Conservation (phyloP, 2,797 vertebrate species). For the Rousettus madagascariensis region DNA sequence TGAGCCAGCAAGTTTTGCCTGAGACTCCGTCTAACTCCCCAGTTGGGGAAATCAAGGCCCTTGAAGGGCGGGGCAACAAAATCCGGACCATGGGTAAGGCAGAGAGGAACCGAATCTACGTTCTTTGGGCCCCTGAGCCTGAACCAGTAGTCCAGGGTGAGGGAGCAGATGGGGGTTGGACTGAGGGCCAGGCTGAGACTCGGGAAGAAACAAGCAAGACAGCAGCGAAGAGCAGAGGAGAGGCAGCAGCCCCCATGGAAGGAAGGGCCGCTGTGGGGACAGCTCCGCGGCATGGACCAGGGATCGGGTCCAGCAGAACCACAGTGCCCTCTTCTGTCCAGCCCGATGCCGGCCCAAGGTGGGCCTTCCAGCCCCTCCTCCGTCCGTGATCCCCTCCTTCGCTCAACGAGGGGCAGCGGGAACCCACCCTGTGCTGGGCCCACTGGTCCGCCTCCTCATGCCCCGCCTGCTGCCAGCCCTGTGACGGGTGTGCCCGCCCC, state of each 20-base stretch:
- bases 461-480: background rate
- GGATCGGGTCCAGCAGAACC: background rate
- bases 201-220: background rate
- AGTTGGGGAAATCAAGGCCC: background rate
- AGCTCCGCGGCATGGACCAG: background rate
- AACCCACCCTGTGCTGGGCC: background rate
- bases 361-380: background rate
- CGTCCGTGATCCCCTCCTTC: background rate
- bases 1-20: background rate
- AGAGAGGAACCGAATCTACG: background rate
- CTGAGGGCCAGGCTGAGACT: background rate
- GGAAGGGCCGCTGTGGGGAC: background rate
- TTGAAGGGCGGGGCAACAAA: background rate
- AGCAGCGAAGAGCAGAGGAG: background rate
- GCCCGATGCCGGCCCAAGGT: background rate
- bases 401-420: background rate
- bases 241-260: background rate
- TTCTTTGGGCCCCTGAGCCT: background rate
- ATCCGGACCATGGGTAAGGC: background rate
- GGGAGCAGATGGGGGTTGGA: background rate
- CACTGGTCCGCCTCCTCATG: background rate
- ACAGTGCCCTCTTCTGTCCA: slow-evolving; percentile 54
- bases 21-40: background rate
- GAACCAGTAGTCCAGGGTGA: background rate
- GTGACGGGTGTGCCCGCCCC: background rate